Evolutionary conservation across 2,888 invertebrate species (phyloP).

Genomic region (Elaeidobius kamerunicus): DNA sequence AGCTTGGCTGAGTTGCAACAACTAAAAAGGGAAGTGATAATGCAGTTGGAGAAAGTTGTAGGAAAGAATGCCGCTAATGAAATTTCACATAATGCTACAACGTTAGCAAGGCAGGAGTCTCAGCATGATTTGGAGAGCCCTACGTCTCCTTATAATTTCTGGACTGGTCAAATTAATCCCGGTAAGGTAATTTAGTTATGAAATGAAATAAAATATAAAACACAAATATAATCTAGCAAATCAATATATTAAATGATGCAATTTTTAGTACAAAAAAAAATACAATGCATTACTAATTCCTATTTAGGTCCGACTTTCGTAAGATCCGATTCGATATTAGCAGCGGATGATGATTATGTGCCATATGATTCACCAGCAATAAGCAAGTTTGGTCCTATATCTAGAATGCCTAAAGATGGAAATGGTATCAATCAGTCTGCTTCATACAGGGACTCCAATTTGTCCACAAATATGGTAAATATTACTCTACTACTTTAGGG

Average conservation of each 20-base stretch:
- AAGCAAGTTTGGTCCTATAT: constrained; percentile 69
- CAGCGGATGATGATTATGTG: constrained; percentile 63
- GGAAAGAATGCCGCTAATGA: constrained; percentile 51
- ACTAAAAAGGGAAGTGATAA: constrained; percentile 59
- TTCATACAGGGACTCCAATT: constrained; percentile 43
- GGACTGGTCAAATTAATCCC: constrained; percentile 42
- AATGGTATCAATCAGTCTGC: constrained; percentile 39
- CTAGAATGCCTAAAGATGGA: constrained; percentile 50
- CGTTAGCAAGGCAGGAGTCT: constrained; percentile 47
- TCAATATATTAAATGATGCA: too few species aligned
- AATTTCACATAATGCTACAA: constrained; percentile 48
- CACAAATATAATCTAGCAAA: too few species aligned
- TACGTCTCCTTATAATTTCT: constrained; percentile 47
- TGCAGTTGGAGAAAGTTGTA: constrained; percentile 59
- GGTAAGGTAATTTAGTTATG: too few species aligned
- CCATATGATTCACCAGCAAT: constrained; percentile 64
- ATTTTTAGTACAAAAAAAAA: background rate
- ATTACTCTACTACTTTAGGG: too few species aligned
- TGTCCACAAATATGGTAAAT: constrained; percentile 44
- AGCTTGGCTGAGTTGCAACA: constrained; percentile 59
- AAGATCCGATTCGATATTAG: constrained; percentile 55
- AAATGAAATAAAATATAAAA: too few species aligned
- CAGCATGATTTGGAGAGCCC: constrained; percentile 45
- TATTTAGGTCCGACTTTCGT: constrained; percentile 48
- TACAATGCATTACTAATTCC: constrained; percentile 29